Evolutionary conservation across 2,888 invertebrate species (phyloP).

Genomic region (Gasteruption jaculator): DNA sequence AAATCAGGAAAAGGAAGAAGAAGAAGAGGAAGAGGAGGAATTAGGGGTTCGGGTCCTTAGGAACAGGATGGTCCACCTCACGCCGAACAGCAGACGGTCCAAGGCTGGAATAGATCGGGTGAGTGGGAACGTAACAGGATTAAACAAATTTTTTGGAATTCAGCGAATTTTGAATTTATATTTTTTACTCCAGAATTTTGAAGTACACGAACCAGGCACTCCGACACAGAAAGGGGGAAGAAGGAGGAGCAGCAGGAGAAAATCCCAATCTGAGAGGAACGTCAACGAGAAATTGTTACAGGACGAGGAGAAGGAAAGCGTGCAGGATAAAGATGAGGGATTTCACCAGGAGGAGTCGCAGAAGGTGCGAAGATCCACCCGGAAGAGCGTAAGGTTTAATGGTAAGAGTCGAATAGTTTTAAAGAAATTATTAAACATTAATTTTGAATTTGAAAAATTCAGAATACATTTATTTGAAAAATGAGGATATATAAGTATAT

Average conservation of each 20-base stretch:
- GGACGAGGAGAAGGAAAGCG: slow-evolving; percentile 16
- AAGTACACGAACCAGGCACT: background rate
- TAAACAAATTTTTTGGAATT: slow-evolving; percentile 2
- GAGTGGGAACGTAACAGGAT: background rate
- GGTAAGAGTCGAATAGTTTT: slow-evolving; percentile 19
- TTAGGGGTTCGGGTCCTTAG: background rate
- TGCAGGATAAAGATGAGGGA: slow-evolving; percentile 1
- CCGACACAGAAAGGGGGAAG: slow-evolving; percentile 4
- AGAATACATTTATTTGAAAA: slow-evolving; percentile 9
- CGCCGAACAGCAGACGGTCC: too few relatives aligned
- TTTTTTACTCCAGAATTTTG: background rate
- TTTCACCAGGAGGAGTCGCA: too few relatives aligned
- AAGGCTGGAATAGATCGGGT: too few relatives aligned
- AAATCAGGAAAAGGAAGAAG: too few relatives aligned
- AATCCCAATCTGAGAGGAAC: too few relatives aligned
- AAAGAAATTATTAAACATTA: too few relatives aligned
- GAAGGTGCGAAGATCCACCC: slow-evolving; percentile 21
- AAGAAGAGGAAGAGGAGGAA: background rate
- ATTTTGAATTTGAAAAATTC: slow-evolving; percentile 1
- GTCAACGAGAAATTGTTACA: slow-evolving; percentile 1
- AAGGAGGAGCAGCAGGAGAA: slow-evolving; percentile 16
- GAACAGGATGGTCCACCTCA: slow-evolving; percentile 1
- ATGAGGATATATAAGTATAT: slow-evolving; percentile 5
- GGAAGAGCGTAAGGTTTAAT: slow-evolving; percentile 29
- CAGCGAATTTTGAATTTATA: background rate